Evolutionary conservation across 2,888 invertebrate genomes (phyloP).

Genomic region (Eubasilissa splendida): DNA sequence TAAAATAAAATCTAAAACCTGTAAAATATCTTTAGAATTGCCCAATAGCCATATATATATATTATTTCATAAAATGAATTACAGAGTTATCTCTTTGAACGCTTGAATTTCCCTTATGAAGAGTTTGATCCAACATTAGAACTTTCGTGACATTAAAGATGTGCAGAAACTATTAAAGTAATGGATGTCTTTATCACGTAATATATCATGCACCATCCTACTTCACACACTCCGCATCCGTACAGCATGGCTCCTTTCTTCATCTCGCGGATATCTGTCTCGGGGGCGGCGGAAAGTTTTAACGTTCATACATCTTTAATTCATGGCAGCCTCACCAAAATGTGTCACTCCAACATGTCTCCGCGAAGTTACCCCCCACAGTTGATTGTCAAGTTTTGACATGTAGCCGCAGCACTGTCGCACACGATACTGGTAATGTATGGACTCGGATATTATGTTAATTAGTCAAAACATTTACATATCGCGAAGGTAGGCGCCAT

Average conservation of each 20-base stretch:
- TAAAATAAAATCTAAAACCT: too few relatives aligned
- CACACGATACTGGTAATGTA: conserved; percentile 15
- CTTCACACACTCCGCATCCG: neutral
- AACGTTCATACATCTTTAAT: conserved; percentile 31
- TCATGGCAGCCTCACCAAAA: conserved; percentile 33
- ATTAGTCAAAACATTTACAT: conserved; percentile 22
- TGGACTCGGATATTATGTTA: conserved; percentile 2
- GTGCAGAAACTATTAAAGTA: conserved; percentile 24
- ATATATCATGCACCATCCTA: conserved; percentile 19
- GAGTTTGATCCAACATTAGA: neutral
- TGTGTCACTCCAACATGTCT: conserved; percentile 37
- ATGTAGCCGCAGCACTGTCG: conserved; percentile 14
- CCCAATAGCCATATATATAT: too few relatives aligned
- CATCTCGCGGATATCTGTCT: neutral
- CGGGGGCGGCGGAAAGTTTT: conserved; percentile 6
- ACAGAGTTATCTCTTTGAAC: too few relatives aligned
- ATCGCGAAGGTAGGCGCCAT: conserved; percentile 9
- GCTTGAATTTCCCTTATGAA: too few relatives aligned
- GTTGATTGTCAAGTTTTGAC: conserved; percentile 31
- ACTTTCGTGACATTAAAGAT: conserved; percentile 9
- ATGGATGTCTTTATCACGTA: conserved; percentile 18
- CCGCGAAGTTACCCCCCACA: conserved; percentile 2
- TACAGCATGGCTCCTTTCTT: conserved; percentile 3
- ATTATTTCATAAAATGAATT: too few relatives aligned
- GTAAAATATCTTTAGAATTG: too few relatives aligned